Conservation (phyloP, 2,797 vertebrate genomes). For the Caiman crocodilus region DNA sequence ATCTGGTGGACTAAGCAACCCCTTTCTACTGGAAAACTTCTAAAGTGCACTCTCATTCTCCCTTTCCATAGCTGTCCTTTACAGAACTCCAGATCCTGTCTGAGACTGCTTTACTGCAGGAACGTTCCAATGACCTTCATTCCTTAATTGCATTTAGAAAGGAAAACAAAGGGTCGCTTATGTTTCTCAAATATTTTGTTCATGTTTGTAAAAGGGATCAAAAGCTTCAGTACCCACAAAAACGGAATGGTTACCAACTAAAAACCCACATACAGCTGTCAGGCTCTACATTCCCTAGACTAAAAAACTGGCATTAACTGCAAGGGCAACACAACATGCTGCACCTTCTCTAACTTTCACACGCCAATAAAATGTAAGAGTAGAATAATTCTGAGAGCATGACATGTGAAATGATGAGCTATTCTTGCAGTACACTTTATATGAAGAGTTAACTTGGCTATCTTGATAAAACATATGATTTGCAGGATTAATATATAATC, state of each 20-base stretch:
- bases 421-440: conserved; percentile 17
- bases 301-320: neutral
- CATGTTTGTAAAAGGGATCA: neutral
- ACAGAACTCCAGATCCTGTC: conserved; percentile 71
- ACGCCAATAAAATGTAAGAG: conserved; percentile 9
- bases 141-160: conserved; percentile 71
- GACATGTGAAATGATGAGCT: conserved; percentile 45
- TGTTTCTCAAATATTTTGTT: neutral
- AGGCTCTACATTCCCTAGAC: conserved; percentile 5
- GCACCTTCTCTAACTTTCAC: conserved; percentile 19
- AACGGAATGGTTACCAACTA: conserved; percentile 38
- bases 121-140: conserved; percentile 95
- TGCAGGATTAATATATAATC: neutral
- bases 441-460: conserved; percentile 30
- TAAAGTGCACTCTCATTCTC: neutral
- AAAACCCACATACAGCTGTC: conserved; percentile 12
- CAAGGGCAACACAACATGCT: conserved; percentile 66
- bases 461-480: conserved; percentile 22
- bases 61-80: conserved; percentile 34
- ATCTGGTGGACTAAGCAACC: conserved; percentile 44
- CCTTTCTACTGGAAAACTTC: conserved; percentile 36
- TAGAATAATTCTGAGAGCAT: conserved; percentile 11
- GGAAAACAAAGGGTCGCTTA: conserved; percentile 62
- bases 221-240: conserved; percentile 14
- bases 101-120: conserved; percentile 77